A percentile compares a stretch with the other conserved stretches of the same genome.
Evolutionary conservation across 2,888 invertebrate genomes (phyloP).

Genomic region (Archaeoteleia sp.): DNA sequence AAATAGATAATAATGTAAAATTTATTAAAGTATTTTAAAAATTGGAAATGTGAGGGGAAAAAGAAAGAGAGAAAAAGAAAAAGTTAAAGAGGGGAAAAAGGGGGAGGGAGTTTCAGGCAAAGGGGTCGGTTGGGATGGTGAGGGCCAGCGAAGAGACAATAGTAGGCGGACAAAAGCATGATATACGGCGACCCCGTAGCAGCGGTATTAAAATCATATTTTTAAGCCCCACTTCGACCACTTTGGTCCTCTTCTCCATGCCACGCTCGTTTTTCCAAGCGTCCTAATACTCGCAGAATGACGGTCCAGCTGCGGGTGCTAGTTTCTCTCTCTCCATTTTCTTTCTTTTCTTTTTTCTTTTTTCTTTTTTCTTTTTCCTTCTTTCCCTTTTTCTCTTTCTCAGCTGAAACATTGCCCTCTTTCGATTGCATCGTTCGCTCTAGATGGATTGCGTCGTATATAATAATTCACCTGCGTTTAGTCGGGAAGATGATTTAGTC

Average conservation of each 20-base stretch:
- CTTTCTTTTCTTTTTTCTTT: background rate
- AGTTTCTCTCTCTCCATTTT: background rate
- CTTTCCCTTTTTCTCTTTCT: constrained; percentile 1
- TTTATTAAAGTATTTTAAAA: too few relatives aligned
- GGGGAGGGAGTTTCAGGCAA: constrained; percentile 15
- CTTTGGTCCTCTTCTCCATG: constrained; percentile 13
- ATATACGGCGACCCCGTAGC: constrained; percentile 69
- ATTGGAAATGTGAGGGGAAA: constrained; percentile 9
- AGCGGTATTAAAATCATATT: constrained; percentile 74
- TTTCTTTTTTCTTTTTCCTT: background rate
- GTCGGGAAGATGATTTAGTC: constrained; percentile 2
- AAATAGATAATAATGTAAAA: too few relatives aligned
- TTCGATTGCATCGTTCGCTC: background rate
- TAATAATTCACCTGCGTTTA: constrained; percentile 5
- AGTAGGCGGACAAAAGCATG: constrained; percentile 73
- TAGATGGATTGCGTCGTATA: background rate
- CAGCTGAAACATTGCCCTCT: background rate
- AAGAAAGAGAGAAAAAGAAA: constrained; percentile 29
- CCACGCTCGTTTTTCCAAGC: background rate
- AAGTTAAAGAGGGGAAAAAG: constrained; percentile 31
- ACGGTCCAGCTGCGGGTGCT: constrained; percentile 1
- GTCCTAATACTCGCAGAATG: constrained; percentile 47
- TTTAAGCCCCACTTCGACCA: constrained; percentile 63
- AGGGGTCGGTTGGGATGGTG: constrained; percentile 59
- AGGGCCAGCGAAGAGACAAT: constrained; percentile 69